Evolutionary conservation across 1,140 invertebrate species (phyloP), one percentile per base, ranked within the genome.

Genomic region (Chironomus striatipennis): DNA sequence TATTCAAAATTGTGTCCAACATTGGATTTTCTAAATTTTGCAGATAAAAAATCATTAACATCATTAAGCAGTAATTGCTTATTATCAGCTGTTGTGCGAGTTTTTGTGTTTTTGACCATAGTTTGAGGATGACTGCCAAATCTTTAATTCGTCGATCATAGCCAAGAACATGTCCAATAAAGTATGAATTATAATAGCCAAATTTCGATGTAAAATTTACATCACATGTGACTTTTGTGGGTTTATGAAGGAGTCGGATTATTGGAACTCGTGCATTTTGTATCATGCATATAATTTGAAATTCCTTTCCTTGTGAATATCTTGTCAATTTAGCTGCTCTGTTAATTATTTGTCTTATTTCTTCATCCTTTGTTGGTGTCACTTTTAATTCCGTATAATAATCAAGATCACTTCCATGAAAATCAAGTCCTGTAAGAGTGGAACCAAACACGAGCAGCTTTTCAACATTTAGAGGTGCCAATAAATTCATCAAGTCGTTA

Each of bases 151-250:
- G 5, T 12, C 6, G 20, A 70, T 70, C 65, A 20, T 70, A 70
- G n/a, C 18, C 18, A 0, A 70, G 9, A 10, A 18, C 9, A 7
- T 70, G 17, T 7, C n/a, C 17, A 20, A 70, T 70, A 12, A 70
- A 70, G 18, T 70, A 21, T 4, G 18, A 21, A 70, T 70, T 70
- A 7, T 70, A 70, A 12, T 70, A 70, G 4, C 65, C 65, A 70
- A 70, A 70, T 70, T 70, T 20, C 7, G 65, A 70, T 5, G n/a
- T 70, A 12, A 70, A 70, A 21, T 70, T 70, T 7, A 70, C 65
- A 18, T 70, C 65, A 12, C 65, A 70, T 8, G 18, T 21, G 10
- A 70, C 18, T 70, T 21, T 18, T 70, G 6, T 70, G 1, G 9
- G 7, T 12, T 7, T 20, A 7, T 70, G 65, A 5, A 70, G 7